A percentile compares a stretch with the other conserved stretches of the same genome.
These are phyloP conservation scores for Nemapogon koenigi DNA, from an alignment of 2,888 invertebrate species.

Conservation along the genomic window DNA sequence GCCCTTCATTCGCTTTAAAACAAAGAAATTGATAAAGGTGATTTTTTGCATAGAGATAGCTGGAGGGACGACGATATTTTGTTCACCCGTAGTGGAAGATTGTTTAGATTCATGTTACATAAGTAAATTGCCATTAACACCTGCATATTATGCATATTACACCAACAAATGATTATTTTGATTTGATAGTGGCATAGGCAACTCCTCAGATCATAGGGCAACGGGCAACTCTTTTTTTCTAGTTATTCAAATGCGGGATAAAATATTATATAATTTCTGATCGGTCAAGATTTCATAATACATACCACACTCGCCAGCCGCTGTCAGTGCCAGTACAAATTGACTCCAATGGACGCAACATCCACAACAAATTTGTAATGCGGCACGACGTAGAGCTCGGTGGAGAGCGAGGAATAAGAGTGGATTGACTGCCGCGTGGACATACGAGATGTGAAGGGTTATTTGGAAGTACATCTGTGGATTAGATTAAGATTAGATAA, in stretches of 20 bases:
- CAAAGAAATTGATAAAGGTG: too few species aligned
- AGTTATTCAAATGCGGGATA: not conserved
- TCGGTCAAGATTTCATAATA: not conserved
- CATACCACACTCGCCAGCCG: constrained; percentile 37
- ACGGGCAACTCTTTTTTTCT: not conserved
- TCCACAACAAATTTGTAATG: constrained; percentile 78
- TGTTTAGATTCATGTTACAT: too few species aligned
- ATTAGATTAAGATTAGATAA: too few species aligned
- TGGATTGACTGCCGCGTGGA: constrained; percentile 86
- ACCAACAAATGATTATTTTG: not conserved
- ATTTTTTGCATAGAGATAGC: too few species aligned
- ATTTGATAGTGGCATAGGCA: not conserved
- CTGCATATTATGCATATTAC: not conserved
- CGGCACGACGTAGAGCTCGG: constrained; percentile 74
- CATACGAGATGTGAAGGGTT: constrained; percentile 85
- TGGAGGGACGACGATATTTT: too few species aligned
- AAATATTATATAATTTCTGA: not conserved
- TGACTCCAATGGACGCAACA: constrained; percentile 71
- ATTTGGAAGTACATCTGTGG: constrained; percentile 72
- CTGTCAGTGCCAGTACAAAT: constrained; percentile 62
- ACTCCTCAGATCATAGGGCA: not conserved
- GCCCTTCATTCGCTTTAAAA: too few species aligned
- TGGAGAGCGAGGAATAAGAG: constrained; percentile 80
- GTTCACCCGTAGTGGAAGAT: too few species aligned
- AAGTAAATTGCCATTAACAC: too few species aligned